Base-by-base conservation (phyloP, 2,797 vertebrate species). In the Intellagama lesueurii region DNA sequence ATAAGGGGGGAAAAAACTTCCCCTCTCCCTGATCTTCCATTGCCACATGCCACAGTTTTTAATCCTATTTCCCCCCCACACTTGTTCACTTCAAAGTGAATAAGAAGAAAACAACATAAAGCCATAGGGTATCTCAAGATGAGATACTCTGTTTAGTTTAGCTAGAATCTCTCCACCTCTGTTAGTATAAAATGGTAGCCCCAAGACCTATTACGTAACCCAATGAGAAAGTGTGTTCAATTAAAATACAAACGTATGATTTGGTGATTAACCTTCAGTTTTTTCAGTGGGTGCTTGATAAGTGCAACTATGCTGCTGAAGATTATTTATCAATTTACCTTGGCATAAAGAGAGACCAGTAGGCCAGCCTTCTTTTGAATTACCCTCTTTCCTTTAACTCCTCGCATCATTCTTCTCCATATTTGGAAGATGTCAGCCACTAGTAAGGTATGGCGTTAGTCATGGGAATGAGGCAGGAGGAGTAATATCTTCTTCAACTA, bases 401-500 rank as follows among this genome's bases (percentile, higher is more conserved):
- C 26, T 32, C 4, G 28, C 56, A 30, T 40, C 70, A 35, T 26
- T 47, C 5, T 30, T 44, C 9, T 75, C 0, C 24, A 56, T 56
- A 56, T 56, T 56, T 56, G 52, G 52, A 56, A 56, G 9, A 56
- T 56, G 30, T 70, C 35, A 81, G 14, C 70, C 0, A 5, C 49
- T 0, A 0, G 32, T 87, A 76, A 92, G 32, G 60, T 28, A 30
- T 32, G 44, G 81, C 49, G 32, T 77, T 83, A 90, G 19, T 49
- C 19, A 5, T 0, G 79, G 49, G 60, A 66, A 14, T 81, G 88
- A 76, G 90, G 87, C 47, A 91, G 26, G 9, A 81, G 52, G 0
- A 56, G 52, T 14, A 87, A 32, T n/a, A 81, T 81, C 4, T 70
- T 81, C 4, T 87, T 91, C 81, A 88, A 35, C 44, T 85, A 60